These are phyloP conservation scores for Drosophila parthenogenetica DNA, from an alignment of 2,888 invertebrate species.

Conservation along the genomic window DNA sequence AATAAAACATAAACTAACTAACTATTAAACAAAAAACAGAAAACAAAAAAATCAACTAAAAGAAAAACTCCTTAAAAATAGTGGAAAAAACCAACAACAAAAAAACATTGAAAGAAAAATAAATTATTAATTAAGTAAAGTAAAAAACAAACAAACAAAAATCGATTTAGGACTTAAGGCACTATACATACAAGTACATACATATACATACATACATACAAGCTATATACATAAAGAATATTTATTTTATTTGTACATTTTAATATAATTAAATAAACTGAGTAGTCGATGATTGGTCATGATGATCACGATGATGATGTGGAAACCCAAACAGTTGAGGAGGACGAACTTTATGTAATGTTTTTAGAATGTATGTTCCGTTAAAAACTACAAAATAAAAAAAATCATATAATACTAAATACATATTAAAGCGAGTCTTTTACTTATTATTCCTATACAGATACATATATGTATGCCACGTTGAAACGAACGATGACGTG, in stretches of 20 bases:
- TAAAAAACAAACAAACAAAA: constrained; percentile 42
- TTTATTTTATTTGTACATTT: constrained; percentile 83
- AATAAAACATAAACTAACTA: constrained; percentile 64
- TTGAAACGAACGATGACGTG: constrained; percentile 57
- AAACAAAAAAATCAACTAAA: constrained; percentile 61
- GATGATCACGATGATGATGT: constrained; percentile 21
- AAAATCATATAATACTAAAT: constrained; percentile 83
- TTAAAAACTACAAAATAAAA: constrained; percentile 82
- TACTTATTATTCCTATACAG: constrained; percentile 6
- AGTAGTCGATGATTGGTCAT: constrained; percentile 39
- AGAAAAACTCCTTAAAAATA: constrained; percentile 57
- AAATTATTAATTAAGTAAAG: constrained; percentile 41
- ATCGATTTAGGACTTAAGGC: constrained; percentile 71
- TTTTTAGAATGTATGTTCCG: constrained; percentile 83
- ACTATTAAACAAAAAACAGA: constrained; percentile 58
- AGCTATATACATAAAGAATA: constrained; percentile 78
- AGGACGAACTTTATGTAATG: constrained; percentile 80
- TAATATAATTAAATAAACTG: constrained; percentile 79
- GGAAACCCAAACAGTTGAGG: neutral
- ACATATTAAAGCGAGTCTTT: constrained; percentile 43
- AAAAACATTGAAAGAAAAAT: constrained; percentile 17
- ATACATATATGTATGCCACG: constrained; percentile 31
- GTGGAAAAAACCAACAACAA: constrained; percentile 20
- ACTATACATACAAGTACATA: constrained; percentile 67
- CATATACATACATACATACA: constrained; percentile 54